Conservation (phyloP, 1,140 invertebrate species). For the Lordiphosa collinella region DNA sequence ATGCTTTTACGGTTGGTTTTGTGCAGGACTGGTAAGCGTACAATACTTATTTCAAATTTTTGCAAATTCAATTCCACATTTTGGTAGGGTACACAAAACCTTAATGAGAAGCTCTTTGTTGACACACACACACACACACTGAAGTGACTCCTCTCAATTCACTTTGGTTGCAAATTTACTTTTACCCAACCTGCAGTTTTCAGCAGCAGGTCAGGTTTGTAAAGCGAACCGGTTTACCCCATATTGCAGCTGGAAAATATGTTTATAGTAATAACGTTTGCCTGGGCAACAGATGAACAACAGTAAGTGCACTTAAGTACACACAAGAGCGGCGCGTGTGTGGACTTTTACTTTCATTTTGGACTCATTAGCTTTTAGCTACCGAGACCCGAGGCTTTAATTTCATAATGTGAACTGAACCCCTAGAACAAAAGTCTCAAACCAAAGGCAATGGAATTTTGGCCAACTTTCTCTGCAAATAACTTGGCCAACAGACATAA, state of each 20-base stretch:
- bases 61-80: too few relatives aligned
- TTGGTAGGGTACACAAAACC: too few relatives aligned
- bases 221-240: conserved; percentile 46
- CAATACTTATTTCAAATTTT: too few relatives aligned
- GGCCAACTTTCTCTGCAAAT: conserved; percentile 65
- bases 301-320: conserved; percentile 44
- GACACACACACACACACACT: too few relatives aligned
- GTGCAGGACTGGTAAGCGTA: too few relatives aligned
- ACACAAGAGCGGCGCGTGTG: conserved; percentile 2
- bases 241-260: conserved; percentile 57
- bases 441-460: conserved; percentile 22
- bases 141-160: neutral
- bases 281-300: conserved; percentile 16
- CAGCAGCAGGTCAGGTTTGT: conserved; percentile 50
- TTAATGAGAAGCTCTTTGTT: too few relatives aligned
- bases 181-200: conserved; percentile 40
- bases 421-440: conserved; percentile 31
- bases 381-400: conserved; percentile 11
- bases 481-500: conserved; percentile 41
- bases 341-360: conserved; percentile 59
- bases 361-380: conserved; percentile 28
- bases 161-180: conserved; percentile 38
- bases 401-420: conserved; percentile 34
- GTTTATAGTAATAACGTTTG: conserved; percentile 56
- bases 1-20: too few relatives aligned